Evolutionary conservation across 2,113 vertebrate species (phyloP), one percentile per base, ranked within the genome.

Genomic region (Gymnocephalus cernua): DNA sequence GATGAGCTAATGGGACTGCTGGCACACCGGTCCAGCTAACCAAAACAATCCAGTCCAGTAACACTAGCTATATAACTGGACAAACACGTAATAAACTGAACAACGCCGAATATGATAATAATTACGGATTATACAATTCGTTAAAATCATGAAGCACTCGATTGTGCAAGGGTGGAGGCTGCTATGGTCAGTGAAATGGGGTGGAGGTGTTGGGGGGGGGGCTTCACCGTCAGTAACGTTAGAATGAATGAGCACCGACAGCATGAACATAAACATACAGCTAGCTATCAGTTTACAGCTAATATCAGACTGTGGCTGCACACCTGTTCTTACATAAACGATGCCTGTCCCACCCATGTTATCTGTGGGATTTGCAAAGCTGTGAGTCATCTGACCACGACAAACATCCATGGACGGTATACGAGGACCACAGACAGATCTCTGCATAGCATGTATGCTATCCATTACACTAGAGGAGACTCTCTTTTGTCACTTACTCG

Each of bases 401-500:
- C n/a, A 41, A 8, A 25, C 59, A 10, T 11, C 10, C 12, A 15
- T 8, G 35, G 53, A 15, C 25, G 12, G 3, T 2, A 3, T 10
- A 6, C 8, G 53, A 59, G 15, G 23, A 65, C 25, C 62, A 32
- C 3, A 53, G 23, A 57, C 67, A 38, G 6, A 68, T 65, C 50
- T 47, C 45, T 19, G 70, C 38, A 71, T 8, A 77, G 72, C 50
- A 77, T 1, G 3, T 0, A 61, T 3, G 63, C 64, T 54, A 57
- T 15, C 27, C 56, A 72, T 56, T 58, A 19, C 70, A 54, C 44
- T 1, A 29, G 15, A 61, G 18, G 32, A 23, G 53, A 48, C 54
- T 44, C 50, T 38, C 21, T 45, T 38, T 3, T 16, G 44, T 45
- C 90, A 95, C 95, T 96, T 92, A 96, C 95, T 96, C 95, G 82